phyloP scores from a whole-genome alignment of 1,140 invertebrate genomes.

The Marisa cornuarietis region DNA sequence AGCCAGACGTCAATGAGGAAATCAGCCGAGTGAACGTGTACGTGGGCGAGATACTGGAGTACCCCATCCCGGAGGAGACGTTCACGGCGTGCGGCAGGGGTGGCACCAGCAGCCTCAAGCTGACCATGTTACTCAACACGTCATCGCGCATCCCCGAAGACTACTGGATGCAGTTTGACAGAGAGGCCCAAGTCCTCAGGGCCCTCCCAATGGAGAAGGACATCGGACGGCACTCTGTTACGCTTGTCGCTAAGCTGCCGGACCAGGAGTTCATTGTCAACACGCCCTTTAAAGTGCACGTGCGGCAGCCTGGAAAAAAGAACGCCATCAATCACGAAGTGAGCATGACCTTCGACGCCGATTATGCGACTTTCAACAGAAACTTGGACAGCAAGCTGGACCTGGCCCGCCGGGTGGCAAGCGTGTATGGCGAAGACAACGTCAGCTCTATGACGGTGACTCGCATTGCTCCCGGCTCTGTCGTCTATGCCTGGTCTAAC shows the following conservation, averaged over 20 bases:
- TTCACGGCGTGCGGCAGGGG: slow-evolving; percentile 89
- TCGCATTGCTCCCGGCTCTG: slow-evolving; percentile 69
- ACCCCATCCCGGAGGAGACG: slow-evolving; percentile 81
- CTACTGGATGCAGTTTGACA: slow-evolving; percentile 43
- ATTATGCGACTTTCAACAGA: slow-evolving; percentile 77
- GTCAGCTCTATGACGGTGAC: slow-evolving; percentile 78
- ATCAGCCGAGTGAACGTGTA: slow-evolving; percentile 65
- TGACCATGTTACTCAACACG: slow-evolving; percentile 77
- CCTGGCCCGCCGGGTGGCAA: slow-evolving; percentile 78
- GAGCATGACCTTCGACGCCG: slow-evolving; percentile 79
- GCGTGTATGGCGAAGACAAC: slow-evolving; percentile 80
- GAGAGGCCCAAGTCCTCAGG: slow-evolving; percentile 56
- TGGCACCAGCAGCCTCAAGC: slow-evolving; percentile 76
- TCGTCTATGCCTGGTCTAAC: slow-evolving; percentile 81
- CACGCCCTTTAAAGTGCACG: slow-evolving; percentile 35
- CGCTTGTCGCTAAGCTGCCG: slow-evolving; percentile 38
- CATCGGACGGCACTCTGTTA: slow-evolving; percentile 64
- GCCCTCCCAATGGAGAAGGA: slow-evolving; percentile 76
- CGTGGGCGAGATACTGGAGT: slow-evolving; percentile 81
- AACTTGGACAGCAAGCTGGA: slow-evolving; percentile 73
- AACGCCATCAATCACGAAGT: slow-evolving; percentile 72
- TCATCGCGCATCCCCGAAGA: slow-evolving; percentile 42
- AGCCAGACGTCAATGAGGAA: slow-evolving; percentile 30
- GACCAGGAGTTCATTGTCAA: slow-evolving; percentile 15
- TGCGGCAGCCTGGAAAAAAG: slow-evolving; percentile 24